A percentile compares a stretch with the other conserved stretches of the same genome.
Conservation (phyloP, 2,113 vertebrate species). For the Oreotrochilus melanogaster region DNA sequence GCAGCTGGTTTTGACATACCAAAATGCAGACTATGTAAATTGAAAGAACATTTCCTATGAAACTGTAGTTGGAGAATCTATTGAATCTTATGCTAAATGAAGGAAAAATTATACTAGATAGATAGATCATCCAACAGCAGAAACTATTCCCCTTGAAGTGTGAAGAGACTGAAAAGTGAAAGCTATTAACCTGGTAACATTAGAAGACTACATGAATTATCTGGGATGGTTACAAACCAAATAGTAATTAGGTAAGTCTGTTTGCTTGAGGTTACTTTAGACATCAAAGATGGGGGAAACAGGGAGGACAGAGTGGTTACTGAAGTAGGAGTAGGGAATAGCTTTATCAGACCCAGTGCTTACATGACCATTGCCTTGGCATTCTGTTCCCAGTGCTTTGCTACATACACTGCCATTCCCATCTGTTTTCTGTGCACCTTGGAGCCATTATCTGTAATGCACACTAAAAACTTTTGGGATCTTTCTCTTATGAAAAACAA, state of each 20-base stretch:
- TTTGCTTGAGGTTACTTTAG: neutral
- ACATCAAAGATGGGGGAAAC: neutral
- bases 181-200: neutral
- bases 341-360: neutral
- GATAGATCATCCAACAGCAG: neutral
- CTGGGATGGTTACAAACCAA: neutral
- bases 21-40: conserved; percentile 24
- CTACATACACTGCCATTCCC: neutral
- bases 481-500: neutral
- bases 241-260: neutral
- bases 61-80: neutral
- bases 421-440: neutral
- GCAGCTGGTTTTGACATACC: conserved; percentile 18
- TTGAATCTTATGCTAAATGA: conserved; percentile 28
- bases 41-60: conserved; percentile 7
- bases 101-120: neutral
- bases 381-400: neutral
- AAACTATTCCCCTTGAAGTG: neutral
- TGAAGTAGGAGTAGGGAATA: neutral
- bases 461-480: neutral
- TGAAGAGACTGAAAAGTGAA: neutral
- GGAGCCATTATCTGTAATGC: neutral
- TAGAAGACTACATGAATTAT: neutral
- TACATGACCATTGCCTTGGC: neutral
- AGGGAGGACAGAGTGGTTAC: neutral